Evolutionary conservation across 2,797 vertebrate genomes (phyloP).

Genomic region (Leucoraja ocellata): DNA sequence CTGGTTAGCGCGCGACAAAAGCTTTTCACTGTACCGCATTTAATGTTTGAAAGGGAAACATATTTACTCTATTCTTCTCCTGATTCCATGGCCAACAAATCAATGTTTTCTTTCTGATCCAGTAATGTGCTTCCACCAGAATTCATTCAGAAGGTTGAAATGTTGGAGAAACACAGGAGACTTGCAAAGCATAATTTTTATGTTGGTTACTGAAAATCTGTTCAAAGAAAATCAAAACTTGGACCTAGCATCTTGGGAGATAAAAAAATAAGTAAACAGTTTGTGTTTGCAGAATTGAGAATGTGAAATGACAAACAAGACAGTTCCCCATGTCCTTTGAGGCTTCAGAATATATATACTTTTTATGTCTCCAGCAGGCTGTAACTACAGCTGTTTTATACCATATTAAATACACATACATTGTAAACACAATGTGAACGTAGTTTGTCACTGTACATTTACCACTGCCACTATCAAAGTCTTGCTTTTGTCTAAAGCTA

Average conservation of each 20-base stretch:
- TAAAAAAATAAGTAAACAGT: conserved; percentile 2
- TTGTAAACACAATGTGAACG: conserved; percentile 58
- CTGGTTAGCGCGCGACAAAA: too few species aligned
- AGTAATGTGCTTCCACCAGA: not conserved
- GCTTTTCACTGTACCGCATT: not conserved
- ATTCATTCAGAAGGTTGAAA: not conserved
- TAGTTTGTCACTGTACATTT: conserved; percentile 71
- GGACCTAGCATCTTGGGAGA: not conserved
- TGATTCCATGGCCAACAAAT: not conserved
- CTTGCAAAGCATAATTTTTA: conserved; percentile 7
- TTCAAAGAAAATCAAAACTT: conserved; percentile 22
- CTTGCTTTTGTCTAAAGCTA: conserved; percentile 66
- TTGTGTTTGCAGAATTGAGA: conserved; percentile 10
- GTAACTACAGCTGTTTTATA: conserved; percentile 46
- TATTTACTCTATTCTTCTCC: not conserved
- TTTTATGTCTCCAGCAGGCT: conserved; percentile 38
- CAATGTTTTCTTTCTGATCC: not conserved
- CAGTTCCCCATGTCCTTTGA: conserved; percentile 21
- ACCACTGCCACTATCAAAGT: conserved; percentile 70
- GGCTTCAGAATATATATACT: conserved; percentile 5
- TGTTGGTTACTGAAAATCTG: not conserved
- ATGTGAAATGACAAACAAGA: conserved; percentile 38
- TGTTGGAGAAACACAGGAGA: not conserved
- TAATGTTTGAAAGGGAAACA: not conserved
- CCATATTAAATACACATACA: conserved; percentile 46